Percentiles rank a stretch among this genome's conserved stretches.
Evolutionary conservation across 2,113 vertebrate species (phyloP).

Genomic region (Neomonachus schauinslandi): DNA sequence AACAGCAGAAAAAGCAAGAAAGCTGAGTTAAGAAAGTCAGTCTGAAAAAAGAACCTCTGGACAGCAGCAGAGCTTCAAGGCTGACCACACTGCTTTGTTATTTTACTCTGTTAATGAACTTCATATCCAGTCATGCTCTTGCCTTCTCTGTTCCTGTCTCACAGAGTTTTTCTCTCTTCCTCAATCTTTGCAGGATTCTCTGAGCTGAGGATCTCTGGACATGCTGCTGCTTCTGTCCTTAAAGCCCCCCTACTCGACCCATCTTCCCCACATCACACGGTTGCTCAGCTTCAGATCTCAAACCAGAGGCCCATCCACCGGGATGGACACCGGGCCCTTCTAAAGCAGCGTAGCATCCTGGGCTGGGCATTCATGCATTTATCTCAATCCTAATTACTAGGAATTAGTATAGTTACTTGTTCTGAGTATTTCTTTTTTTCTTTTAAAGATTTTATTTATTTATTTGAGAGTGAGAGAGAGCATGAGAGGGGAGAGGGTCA

Average conservation of each 20-base stretch:
- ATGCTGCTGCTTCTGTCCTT: neutral
- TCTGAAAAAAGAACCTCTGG: neutral
- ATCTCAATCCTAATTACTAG: neutral
- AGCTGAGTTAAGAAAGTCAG: neutral
- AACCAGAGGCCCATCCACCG: neutral
- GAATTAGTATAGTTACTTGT: neutral
- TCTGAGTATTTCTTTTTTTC: neutral
- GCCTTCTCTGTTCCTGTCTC: neutral
- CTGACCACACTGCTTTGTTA: neutral
- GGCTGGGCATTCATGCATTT: neutral
- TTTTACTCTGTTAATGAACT: neutral
- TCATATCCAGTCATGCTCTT: neutral
- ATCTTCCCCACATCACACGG: neutral
- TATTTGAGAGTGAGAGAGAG: no score
- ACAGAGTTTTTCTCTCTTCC: neutral
- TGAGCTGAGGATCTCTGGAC: neutral
- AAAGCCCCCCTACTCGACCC: neutral
- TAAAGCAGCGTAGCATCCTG: neutral
- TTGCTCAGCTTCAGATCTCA: neutral
- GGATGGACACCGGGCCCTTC: no score
- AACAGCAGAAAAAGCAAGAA: neutral
- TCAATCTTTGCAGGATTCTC: neutral
- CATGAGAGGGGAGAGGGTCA: no score
- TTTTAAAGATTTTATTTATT: no score
- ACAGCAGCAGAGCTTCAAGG: neutral